A percentile compares a stretch with the other conserved stretches of the same genome.
These are phyloP conservation scores for Sylvia borin DNA, from an alignment of 2,797 vertebrate species.

Conservation along the genomic window DNA sequence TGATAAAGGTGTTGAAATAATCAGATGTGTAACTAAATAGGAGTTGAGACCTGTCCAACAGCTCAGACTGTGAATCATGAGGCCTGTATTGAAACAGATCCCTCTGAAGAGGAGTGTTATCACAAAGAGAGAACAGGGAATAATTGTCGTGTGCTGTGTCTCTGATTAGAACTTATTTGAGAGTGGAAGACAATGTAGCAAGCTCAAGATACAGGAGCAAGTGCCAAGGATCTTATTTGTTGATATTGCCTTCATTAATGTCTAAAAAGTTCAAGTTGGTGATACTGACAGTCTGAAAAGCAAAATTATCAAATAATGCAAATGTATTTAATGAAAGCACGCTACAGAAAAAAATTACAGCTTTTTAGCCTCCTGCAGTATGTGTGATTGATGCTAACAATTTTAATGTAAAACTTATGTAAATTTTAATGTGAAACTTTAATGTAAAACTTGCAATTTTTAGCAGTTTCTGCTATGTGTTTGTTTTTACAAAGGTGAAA, in stretches of 20 bases:
- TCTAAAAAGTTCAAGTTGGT: background rate
- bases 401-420: background rate
- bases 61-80: background rate
- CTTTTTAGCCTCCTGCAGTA: background rate
- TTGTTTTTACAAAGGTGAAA: slow-evolving; percentile 79
- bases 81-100: background rate
- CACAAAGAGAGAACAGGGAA: background rate
- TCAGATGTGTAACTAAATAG: background rate
- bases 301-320: background rate
- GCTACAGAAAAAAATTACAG: background rate
- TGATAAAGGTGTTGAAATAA: slow-evolving; percentile 21
- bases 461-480: background rate
- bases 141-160: background rate
- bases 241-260: background rate
- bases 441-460: background rate
- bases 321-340: background rate
- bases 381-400: background rate
- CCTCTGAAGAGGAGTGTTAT: background rate
- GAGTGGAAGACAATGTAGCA: background rate
- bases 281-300: background rate
- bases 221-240: background rate
- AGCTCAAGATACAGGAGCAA: background rate
- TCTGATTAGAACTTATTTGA: background rate
- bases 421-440: background rate
- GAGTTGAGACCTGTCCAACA: background rate